A percentile compares a stretch with the other conserved stretches of the same genome.
phyloP scores from a whole-genome alignment of 2,797 vertebrate genomes.

The Bryconaethiops microstoma region DNA sequence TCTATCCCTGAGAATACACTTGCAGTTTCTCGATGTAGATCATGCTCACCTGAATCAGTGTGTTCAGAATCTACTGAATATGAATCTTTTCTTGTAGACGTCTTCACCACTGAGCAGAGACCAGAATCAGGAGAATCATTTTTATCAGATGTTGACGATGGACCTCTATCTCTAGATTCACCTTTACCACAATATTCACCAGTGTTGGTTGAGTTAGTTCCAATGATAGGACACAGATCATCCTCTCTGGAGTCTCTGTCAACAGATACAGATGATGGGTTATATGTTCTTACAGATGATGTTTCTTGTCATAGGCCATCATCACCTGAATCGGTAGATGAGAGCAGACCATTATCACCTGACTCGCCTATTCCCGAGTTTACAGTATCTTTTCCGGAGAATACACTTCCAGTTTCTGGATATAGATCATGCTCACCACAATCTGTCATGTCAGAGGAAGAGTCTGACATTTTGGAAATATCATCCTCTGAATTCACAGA shows the following conservation, averaged over 20 bases:
- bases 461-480: neutral
- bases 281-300: conserved; percentile 8
- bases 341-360: too few relatives aligned
- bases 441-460: conserved; percentile 39
- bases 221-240: conserved; percentile 56
- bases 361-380: conserved; percentile 5
- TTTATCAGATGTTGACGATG: neutral
- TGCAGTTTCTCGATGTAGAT: conserved; percentile 29
- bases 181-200: conserved; percentile 37
- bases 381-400: conserved; percentile 41
- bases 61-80: conserved; percentile 62
- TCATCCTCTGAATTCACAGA: too few relatives aligned
- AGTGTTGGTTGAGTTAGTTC: conserved; percentile 50
- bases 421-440: conserved; percentile 57
- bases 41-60: conserved; percentile 61
- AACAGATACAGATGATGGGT: conserved; percentile 40
- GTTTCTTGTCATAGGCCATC: conserved; percentile 30
- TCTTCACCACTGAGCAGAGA: conserved; percentile 31
- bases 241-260: conserved; percentile 29
- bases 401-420: neutral
- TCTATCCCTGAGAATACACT: neutral
- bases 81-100: conserved; percentile 45
- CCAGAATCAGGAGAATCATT: conserved; percentile 48
- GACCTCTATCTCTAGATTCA: conserved; percentile 47
- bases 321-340: conserved; percentile 49